Percentiles rank a stretch among this genome's conserved stretches.
Evolutionary conservation across 2,113 vertebrate species (phyloP).

Genomic region (Hyaena hyaena): DNA sequence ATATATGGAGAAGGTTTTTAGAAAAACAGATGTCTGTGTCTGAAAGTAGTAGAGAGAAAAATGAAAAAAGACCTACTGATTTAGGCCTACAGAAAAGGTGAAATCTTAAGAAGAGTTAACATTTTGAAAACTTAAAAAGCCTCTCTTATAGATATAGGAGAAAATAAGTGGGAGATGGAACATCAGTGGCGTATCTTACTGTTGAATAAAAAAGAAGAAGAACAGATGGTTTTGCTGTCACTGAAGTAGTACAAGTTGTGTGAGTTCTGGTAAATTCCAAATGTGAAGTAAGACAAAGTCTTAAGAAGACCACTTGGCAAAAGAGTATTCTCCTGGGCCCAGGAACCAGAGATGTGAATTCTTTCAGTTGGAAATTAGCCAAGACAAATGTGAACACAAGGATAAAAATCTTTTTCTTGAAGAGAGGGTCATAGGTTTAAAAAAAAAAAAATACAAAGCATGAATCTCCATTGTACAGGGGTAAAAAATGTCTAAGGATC

Average conservation of each 20-base stretch:
- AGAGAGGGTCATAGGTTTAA: neutral
- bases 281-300: neutral
- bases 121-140: neutral
- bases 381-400: neutral
- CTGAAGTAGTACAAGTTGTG: neutral
- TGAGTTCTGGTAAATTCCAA: neutral
- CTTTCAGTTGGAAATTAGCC: neutral
- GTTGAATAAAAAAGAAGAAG: neutral
- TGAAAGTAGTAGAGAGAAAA: neutral
- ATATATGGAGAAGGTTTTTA: neutral
- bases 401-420: neutral
- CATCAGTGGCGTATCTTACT: accelerated
- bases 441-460: neutral
- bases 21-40: neutral
- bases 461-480: neutral
- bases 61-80: neutral
- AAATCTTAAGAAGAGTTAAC: neutral
- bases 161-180: neutral
- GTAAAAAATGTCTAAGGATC: neutral
- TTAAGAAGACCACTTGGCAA: neutral
- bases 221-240: neutral
- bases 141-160: neutral
- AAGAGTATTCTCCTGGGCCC: neutral
- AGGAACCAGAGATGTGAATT: neutral
- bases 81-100: neutral